Evolutionary conservation across 2,797 vertebrate species (phyloP), one percentile per base, ranked within the genome.

Genomic region (Brachyalestes nurse): DNA sequence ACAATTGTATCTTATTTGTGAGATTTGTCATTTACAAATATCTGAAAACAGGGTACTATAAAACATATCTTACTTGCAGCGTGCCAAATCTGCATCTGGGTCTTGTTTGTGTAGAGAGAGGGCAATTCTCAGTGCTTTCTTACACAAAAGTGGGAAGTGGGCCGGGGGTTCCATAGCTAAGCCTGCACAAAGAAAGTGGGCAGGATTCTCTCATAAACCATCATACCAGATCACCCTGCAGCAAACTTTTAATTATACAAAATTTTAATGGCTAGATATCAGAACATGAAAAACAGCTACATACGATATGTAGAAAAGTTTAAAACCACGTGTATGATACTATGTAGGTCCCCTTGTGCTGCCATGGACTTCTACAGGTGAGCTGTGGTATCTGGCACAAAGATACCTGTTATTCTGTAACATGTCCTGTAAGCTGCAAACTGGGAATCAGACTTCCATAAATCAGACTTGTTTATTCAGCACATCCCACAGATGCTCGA

Each of bases 141-240:
- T 95, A 85, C 96, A 96, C 67, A 98, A 87, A 6, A 85, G 83
- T 60, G 97, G 97, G 86, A 95, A 96, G 85, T 95, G 77, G 83
- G 95, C 96, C 69, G 97, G 97, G 34, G 91, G 79, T 86, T 98
- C 97, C 96, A 98, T 95, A 42, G 96, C 94, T 88, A 99, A 88
- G 0, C 91, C 97, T 99, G 86, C 55, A 75, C 7, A 85, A 42
- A 85, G 14, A 78, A 74, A 42, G 13, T 13, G 5, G 25, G 13
- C 6, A 58, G 23, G 2, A 7, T 7, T 64, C 69, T 74, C 21
- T 58, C 10, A 64, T 55, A 7, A 13, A 64, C 23, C 5, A 28
- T 6, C 42, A 79, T 42, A 65, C 4, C 19, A 10, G 58, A 45
- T 66, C n/a, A 40, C 19, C 38, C 49, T n/a, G 28, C 25, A 62